phyloP scores from a whole-genome alignment of 2,888 invertebrate species.

The Drosophila basisetae region DNA sequence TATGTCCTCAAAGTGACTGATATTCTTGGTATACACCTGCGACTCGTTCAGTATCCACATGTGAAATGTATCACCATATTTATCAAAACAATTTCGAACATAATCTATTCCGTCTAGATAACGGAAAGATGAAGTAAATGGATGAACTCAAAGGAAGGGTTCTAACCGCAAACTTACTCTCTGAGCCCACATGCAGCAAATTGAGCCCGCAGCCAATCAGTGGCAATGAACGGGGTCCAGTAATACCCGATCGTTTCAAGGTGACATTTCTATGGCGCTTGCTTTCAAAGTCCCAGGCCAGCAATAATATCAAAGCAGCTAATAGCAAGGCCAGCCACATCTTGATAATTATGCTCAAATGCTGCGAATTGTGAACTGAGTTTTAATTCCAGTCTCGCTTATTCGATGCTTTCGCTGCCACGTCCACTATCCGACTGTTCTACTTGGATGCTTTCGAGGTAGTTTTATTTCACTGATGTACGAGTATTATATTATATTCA shows the following conservation, averaged over 20 bases:
- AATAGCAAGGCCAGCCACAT: slow-evolving; percentile 61
- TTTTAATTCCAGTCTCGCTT: background rate
- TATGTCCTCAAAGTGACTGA: slow-evolving; percentile 85
- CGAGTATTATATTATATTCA: no score
- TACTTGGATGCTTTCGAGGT: slow-evolving; percentile 21
- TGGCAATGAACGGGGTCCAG: slow-evolving; percentile 61
- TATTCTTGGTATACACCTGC: slow-evolving; percentile 84
- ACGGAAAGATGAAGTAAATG: slow-evolving; percentile 32
- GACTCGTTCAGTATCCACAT: slow-evolving; percentile 85
- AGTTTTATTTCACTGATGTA: slow-evolving; percentile 21
- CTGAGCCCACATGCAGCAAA: slow-evolving; percentile 56
- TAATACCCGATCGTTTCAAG: slow-evolving; percentile 52
- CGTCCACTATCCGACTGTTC: slow-evolving; percentile 48
- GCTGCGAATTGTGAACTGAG: background rate
- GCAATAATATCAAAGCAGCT: slow-evolving; percentile 48
- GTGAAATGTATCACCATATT: slow-evolving; percentile 85
- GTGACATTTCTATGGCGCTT: slow-evolving; percentile 50
- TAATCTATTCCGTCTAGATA: slow-evolving; percentile 4
- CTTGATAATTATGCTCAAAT: slow-evolving; percentile 15
- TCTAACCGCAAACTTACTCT: slow-evolving; percentile 52
- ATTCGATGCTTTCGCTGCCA: slow-evolving; percentile 43
- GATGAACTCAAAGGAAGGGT: background rate
- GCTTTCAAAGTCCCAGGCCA: slow-evolving; percentile 65
- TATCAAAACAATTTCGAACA: slow-evolving; percentile 47
- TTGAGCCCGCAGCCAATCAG: slow-evolving; percentile 64